A percentile compares a stretch with the other conserved stretches of the same genome.
These are phyloP conservation scores for Tetranychus cinnabarinus DNA, from an alignment of 1,140 invertebrate species.

Conservation along the genomic window DNA sequence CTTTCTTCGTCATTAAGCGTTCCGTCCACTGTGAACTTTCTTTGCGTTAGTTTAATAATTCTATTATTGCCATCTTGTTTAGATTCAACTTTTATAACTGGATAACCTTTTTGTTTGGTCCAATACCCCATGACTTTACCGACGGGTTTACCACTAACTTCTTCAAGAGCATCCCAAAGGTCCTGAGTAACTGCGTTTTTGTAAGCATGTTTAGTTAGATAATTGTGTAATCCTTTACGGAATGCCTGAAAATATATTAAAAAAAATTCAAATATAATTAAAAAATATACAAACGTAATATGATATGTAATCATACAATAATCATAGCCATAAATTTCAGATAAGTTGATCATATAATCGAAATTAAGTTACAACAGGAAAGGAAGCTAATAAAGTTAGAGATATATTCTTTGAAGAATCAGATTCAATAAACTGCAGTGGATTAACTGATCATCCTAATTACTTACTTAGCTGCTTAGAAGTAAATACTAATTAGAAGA, in stretches of 20 bases:
- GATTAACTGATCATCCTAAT: too few species aligned
- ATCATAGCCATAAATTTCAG: neutral
- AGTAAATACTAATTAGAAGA: too few species aligned
- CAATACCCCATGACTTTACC: constrained; percentile 75
- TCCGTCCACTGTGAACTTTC: constrained; percentile 66
- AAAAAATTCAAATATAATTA: neutral
- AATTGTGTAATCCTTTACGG: constrained; percentile 79
- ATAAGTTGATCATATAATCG: neutral
- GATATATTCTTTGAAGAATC: neutral
- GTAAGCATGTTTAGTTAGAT: constrained; percentile 69
- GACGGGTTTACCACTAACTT: constrained; percentile 76
- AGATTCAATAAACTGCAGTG: too few species aligned
- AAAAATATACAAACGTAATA: neutral
- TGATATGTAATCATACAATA: neutral
- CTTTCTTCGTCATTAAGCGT: constrained; percentile 14
- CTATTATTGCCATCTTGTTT: constrained; percentile 27
- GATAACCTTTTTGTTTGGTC: constrained; percentile 83
- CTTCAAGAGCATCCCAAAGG: constrained; percentile 69
- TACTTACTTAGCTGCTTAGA: too few species aligned
- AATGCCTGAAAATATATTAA: constrained; percentile 30
- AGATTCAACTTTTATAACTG: constrained; percentile 29
- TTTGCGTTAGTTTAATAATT: constrained; percentile 45
- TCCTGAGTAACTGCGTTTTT: constrained; percentile 81
- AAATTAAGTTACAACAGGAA: too few species aligned
- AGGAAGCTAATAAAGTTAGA: neutral